Evolutionary conservation across 2,888 invertebrate species (phyloP), one percentile per base, ranked within the genome.

Genomic region (Perizoma flavofasciatum): DNA sequence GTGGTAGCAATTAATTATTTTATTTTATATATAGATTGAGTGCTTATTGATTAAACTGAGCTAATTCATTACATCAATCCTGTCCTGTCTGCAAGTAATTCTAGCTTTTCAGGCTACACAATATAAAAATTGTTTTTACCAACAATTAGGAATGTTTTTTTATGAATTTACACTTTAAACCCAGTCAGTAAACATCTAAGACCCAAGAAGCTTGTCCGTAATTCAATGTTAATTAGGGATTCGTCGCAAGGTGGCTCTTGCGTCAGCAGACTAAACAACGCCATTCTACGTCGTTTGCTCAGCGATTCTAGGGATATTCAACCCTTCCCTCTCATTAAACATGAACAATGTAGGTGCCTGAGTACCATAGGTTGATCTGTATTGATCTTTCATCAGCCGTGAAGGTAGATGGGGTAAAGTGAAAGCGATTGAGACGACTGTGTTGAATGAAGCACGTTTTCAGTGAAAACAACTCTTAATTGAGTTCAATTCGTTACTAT

Each of bases 241-340:
- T 67, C 63, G 59, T 58, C 51, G 68, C 69, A 67, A 70, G 68
- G 65, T 66, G 52, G 61, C 53, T 58, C 63, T 43, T 54, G 50
- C 57, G 57, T 64, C 56, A 68, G 55, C 49, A 63, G 59, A 68
- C 70, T 72, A 72, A 74, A 74, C 76, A 77, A 77, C 72, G 67
- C 67, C 59, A 74, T 75, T 70, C 67, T 69, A 70, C 62, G 58
- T 65, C 64, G 70, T 73, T 71, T 70, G 67, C 68, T 71, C 65
- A 63, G 67, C 68, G 66, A 68, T 68, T 72, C 65, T 49, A 53
- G 59, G 70, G 71, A 71, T 73, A 72, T 69, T 62, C 69, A 75
- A 73, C 75, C 76, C 73, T 75, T 71, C 66, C 70, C 57, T 69
- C 70, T 77, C 79, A 81, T 82, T 79, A 81, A 81, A 77, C 75